Base-by-base conservation (phyloP, 2,797 vertebrate species). In the Thaleichthys pacificus region DNA sequence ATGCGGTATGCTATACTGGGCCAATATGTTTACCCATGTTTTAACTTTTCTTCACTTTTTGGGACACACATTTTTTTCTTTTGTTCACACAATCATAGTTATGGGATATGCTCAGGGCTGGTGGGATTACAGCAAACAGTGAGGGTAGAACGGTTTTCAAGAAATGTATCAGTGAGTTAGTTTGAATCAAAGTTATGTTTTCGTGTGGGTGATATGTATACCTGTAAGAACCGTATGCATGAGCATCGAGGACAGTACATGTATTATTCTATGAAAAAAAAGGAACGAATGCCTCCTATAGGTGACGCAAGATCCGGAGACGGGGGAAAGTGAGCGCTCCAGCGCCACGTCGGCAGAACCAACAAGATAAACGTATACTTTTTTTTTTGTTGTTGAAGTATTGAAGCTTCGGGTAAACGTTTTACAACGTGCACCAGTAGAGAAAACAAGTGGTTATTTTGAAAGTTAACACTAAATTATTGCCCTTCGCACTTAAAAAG, bases 311-410 rank as follows among this genome's bases (percentile, higher is more conserved):
- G 66, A 82, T 84, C 79, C 78, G 77, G 78, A 70, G 71, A 68
- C 6, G n/a, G 61, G 72, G 51, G 9, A 19, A 26, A 54, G 51
- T 66, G 60, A 65, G 7, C 38, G 66, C n/a, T 42, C 58, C 17
- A 69, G 42, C 92, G 92, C 92, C 92, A 93, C 92, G 92, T 93
- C 88, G 90, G 89, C 91, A 93, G 81, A 90, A 79, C 66, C 79
- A 76, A 63, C 78, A 58, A 57, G 49, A 54, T 61, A 61, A 61
- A 61, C 2, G 30, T 26, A 32, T 19, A 51, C 28, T 61, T 60
- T 62, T 65, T 65, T 49, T 77, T 58, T 42, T 57, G 47, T 19
- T 6, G 26, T 32, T 32, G 68, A 49, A 69, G 24, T 62, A 71
- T 49, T 21, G 60, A 54, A 26, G n/a, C 26, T 19, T 28, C 30